Base-by-base conservation (phyloP, 1,140 invertebrate species). In the Eriosoma lanigerum region DNA sequence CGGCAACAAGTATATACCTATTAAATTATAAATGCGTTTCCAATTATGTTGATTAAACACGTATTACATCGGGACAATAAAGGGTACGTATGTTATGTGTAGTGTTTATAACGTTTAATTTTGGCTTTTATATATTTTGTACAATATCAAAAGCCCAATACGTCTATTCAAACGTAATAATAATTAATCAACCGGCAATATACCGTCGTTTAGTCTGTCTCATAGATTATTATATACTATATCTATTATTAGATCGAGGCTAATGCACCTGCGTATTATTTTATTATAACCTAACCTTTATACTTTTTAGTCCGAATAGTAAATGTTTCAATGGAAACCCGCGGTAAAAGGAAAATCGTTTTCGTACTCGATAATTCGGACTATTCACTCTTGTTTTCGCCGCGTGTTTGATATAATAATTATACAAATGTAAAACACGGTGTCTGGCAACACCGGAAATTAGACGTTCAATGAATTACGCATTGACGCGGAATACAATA, bases 1-100 rank as follows among this genome's bases (percentile, higher is more conserved):
- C 9, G 48, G 26, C 68, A 72, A 72, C 26, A 52, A 72, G 46
- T 72, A n/a, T n/a, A n/a, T n/a, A n/a, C n/a, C n/a, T n/a, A n/a
- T n/a, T n/a, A n/a, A n/a, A n/a, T n/a, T n/a, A n/a, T n/a, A n/a
- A 52, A 72, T 24, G 29, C 17, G 68, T 29, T 72, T 72, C 8
- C 9, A 24, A 9, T 52, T 52, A n/a, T 19, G 10, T 15, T 38
- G 32, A 38, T 38, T 38, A 38, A 38, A 58, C 10, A 10, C 38
- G 13, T 21, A 32, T 29, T 46, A 10, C n/a, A n/a, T n/a, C 13
- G 21, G n/a, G n/a, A 38, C 24, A 32, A n/a, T n/a, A n/a, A n/a
- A n/a, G n/a, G n/a, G n/a, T n/a, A n/a, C n/a, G n/a, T n/a, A n/a
- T n/a, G n/a, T 46, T 24, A 48, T 6, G 1, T 48, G 46, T 48